Evolutionary conservation across 64 coral and sea anemone genomes (phyloP), one percentile per base, ranked within the genome.

Genomic region (Anthopleura sola): DNA sequence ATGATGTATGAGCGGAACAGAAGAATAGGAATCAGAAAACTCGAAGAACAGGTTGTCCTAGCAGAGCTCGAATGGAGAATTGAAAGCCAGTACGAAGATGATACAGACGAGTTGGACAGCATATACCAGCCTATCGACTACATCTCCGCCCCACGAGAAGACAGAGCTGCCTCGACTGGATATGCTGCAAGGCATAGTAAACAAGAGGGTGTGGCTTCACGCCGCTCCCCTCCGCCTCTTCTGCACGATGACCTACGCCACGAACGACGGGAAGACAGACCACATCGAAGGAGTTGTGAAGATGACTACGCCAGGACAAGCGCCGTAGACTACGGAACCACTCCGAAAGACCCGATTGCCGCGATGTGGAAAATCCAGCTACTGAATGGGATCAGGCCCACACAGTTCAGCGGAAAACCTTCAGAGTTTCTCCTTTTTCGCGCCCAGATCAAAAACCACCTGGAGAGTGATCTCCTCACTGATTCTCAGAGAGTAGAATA

Each of bases 401-500:
- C 86, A 16, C 86, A 80, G 75, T 87, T 87, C 14, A 87, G 46
- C 49, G 86, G 86, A 3, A 87, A 80, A 15, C 86, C 71, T 78
- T 69, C 75, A 0, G 75, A 87, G 10, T 87, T 87, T 15, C 86
- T 75, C 32, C 80, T 87, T 24, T 49, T 82, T 64, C 87, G 78
- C 19, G 57, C 80, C 7, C 87, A 88, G 23, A 48, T 82, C 39
- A 48, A 78, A 2, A 69, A 68, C 9, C 81, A 84, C 23, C 48
- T 90, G 10, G 88, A 90, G 36, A 39, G 80, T 23, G 80, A 84
- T 13, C 32, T 84, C 1, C 81, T 90, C 20, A 84, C 88, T 49
- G 88, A 90, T 34, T 48, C 88, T 8, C 80, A 89, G 40, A 55
- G 81, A 18, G 56, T 60, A 8, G 88, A 89, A 37, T 89, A 89